A percentile compares a stretch with the other conserved stretches of the same genome.
These are phyloP conservation scores for Phalacrocorax brasilianus DNA, from an alignment of 2,113 vertebrate genomes.

Conservation along the genomic window DNA sequence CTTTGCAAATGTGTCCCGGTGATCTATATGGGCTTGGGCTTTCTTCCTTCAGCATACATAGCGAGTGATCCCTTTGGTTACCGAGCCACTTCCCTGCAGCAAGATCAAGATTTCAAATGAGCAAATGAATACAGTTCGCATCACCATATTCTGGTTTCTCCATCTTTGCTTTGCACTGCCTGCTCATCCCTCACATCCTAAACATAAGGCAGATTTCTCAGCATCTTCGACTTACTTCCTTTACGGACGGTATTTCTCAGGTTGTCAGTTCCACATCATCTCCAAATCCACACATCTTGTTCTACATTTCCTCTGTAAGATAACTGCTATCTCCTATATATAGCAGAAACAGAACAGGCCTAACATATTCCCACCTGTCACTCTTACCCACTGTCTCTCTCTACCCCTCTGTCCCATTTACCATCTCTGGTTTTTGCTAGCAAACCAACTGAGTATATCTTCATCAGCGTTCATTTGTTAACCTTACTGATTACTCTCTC, in stretches of 20 bases:
- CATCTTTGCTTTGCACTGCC: neutral
- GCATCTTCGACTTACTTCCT: neutral
- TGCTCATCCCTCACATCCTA: slow-evolving; percentile 4
- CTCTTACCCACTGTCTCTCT: slow-evolving; percentile 32
- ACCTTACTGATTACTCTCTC: neutral
- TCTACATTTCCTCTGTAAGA: slow-evolving; percentile 58
- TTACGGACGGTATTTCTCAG: slow-evolving; percentile 34
- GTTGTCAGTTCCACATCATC: slow-evolving; percentile 61
- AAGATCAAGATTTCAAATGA: neutral
- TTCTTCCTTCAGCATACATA: neutral
- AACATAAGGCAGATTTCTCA: slow-evolving; percentile 42
- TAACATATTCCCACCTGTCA: slow-evolving; percentile 54
- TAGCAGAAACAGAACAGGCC: slow-evolving; percentile 43
- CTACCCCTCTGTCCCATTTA: slow-evolving; percentile 24
- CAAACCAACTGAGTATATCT: slow-evolving; percentile 5
- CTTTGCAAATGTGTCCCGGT: neutral
- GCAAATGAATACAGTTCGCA: neutral
- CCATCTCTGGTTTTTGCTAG: slow-evolving; percentile 4
- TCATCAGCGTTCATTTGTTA: neutral
- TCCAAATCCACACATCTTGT: slow-evolving; percentile 52
- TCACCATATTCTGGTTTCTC: neutral
- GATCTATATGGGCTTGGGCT: neutral
- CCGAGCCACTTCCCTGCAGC: neutral
- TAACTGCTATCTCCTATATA: slow-evolving; percentile 42
- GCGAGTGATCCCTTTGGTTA: neutral